These are phyloP conservation scores for Vidua chalybeata DNA, from an alignment of 2,113 vertebrate species.

Conservation along the genomic window DNA sequence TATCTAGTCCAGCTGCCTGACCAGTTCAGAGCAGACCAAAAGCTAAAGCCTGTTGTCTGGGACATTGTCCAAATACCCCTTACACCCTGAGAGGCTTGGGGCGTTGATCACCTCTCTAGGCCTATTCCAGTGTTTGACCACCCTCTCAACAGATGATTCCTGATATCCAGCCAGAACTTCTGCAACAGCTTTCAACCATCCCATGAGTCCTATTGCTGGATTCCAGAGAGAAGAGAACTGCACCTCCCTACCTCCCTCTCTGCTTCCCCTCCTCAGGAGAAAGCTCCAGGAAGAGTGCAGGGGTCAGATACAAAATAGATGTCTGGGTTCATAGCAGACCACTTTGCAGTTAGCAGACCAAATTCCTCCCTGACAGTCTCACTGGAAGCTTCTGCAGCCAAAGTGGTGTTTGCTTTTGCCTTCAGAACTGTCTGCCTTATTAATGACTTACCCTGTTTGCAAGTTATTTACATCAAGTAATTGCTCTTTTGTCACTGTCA, in stretches of 20 bases:
- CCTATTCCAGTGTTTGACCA: background rate
- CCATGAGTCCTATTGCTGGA: fast-evolving
- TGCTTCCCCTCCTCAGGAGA: background rate
- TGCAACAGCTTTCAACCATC: background rate
- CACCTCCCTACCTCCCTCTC: background rate
- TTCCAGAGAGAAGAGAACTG: background rate
- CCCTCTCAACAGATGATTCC: fast-evolving
- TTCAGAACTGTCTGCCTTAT: slow-evolving; percentile 5
- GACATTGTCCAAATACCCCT: background rate
- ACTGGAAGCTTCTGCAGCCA: background rate
- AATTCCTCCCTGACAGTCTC: background rate
- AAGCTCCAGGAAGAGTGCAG: background rate
- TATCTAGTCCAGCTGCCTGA: background rate
- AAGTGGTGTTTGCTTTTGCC: background rate
- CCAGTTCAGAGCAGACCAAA: background rate
- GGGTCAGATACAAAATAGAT: background rate
- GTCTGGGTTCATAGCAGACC: background rate
- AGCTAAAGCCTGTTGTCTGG: background rate
- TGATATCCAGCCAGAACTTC: background rate
- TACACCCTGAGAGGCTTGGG: background rate
- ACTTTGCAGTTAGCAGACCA: background rate
- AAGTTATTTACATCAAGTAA: slow-evolving; percentile 1
- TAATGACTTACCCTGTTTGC: background rate
- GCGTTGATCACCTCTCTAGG: background rate
- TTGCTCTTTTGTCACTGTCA: background rate